These are phyloP conservation scores for Heterocephalus glaber DNA, from an alignment of 2,113 vertebrate species.

Conservation along the genomic window DNA sequence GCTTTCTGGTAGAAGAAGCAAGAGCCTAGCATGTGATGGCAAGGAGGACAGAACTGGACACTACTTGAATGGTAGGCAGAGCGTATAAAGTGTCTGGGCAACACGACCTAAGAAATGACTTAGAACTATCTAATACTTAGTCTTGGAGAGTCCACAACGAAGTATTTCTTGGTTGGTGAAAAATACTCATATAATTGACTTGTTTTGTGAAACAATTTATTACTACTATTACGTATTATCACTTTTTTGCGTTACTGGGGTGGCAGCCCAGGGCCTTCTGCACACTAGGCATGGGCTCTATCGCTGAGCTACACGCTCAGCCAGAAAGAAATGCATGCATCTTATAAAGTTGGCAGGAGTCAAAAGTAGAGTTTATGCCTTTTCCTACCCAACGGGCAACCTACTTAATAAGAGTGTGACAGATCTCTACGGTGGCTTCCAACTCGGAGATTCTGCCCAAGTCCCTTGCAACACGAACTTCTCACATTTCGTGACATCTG, in stretches of 20 bases:
- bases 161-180: neutral
- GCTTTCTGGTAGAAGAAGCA: neutral
- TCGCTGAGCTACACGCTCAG: neutral
- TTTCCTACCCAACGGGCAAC: neutral
- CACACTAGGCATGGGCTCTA: neutral
- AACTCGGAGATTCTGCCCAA: neutral
- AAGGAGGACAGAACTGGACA: neutral
- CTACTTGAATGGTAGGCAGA: neutral
- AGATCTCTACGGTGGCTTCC: neutral
- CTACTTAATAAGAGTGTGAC: neutral
- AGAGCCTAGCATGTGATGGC: neutral
- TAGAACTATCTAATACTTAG: neutral
- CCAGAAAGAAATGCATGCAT: neutral
- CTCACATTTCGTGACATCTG: neutral
- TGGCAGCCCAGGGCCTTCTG: neutral
- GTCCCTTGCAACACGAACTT: neutral
- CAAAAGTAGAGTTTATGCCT: neutral
- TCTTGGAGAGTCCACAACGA: neutral
- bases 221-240: neutral
- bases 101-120: neutral
- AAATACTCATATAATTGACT: neutral
- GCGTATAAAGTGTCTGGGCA: neutral
- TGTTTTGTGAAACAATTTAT: slow-evolving; percentile 19
- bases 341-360: neutral
- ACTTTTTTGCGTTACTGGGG: neutral